Evolutionary conservation across 2,888 invertebrate species (phyloP).

Genomic region (Protonemura montana): DNA sequence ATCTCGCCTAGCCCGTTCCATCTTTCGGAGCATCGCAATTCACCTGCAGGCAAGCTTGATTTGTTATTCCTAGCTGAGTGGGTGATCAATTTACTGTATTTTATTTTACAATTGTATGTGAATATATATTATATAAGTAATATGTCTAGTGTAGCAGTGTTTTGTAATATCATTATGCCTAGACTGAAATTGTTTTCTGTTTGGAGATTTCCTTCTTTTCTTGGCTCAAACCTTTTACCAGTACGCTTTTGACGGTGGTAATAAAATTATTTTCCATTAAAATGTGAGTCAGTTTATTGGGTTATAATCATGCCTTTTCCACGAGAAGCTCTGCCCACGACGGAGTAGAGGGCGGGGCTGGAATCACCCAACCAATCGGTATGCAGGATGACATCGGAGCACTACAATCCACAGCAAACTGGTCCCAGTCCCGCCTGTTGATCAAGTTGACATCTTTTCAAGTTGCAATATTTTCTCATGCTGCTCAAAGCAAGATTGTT

Average conservation of each 20-base stretch:
- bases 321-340: constrained; percentile 57
- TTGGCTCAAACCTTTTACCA: not conserved
- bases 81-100: too few relatives aligned
- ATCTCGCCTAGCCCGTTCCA: too few relatives aligned
- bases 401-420: constrained; percentile 58
- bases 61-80: too few relatives aligned
- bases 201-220: not conserved
- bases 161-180: too few relatives aligned
- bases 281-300: not conserved
- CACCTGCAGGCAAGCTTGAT: too few relatives aligned
- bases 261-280: not conserved
- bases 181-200: too few relatives aligned
- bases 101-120: too few relatives aligned
- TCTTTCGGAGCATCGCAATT: too few relatives aligned
- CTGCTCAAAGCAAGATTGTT: too few relatives aligned
- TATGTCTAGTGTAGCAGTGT: too few relatives aligned
- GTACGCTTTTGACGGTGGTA: not conserved
- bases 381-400: constrained; percentile 65
- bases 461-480: too few relatives aligned
- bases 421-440: constrained; percentile 64
- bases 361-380: constrained; percentile 77
- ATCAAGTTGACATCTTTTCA: constrained; percentile 30
- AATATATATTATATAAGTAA: too few relatives aligned
- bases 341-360: constrained; percentile 60
- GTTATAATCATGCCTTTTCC: not conserved